These are phyloP conservation scores for Linepithema humile DNA, from an alignment of 1,140 invertebrate species.

Conservation along the genomic window DNA sequence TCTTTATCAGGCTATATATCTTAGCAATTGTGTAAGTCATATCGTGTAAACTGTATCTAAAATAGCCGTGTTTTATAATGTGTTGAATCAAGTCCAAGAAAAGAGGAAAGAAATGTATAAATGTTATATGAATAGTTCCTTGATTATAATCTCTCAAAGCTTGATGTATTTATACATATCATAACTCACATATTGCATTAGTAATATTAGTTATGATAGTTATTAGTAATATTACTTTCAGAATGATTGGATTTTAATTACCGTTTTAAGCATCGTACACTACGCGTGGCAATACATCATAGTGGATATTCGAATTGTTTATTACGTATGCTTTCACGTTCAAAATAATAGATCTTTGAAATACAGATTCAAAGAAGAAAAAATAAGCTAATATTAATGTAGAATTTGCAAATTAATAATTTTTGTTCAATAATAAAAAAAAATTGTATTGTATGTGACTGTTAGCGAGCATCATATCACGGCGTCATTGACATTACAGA, in stretches of 20 bases:
- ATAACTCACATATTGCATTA: not conserved
- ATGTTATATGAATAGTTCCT: not conserved
- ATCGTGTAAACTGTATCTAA: not conserved
- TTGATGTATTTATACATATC: constrained; percentile 12
- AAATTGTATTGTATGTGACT: not conserved
- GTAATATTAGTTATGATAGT: constrained; percentile 11
- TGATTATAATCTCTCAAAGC: constrained; percentile 15
- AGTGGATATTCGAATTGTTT: not conserved
- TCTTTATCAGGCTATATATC: not conserved
- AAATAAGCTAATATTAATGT: too few species aligned
- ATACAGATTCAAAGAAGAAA: too few species aligned
- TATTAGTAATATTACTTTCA: too few species aligned
- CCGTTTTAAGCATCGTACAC: not conserved
- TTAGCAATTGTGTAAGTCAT: not conserved
- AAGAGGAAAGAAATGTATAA: constrained; percentile 7
- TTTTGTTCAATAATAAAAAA: not conserved
- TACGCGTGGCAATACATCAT: not conserved
- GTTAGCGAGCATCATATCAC: not conserved
- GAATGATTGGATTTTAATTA: constrained; percentile 30
- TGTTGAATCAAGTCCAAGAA: not conserved
- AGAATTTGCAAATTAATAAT: not conserved
- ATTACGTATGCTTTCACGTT: not conserved
- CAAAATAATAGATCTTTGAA: not conserved
- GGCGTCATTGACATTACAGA: not conserved
- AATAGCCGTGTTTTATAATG: not conserved